Evolutionary conservation across 2,113 vertebrate species (phyloP), one percentile per base, ranked within the genome.

Genomic region (Oxyruncus cristatus): DNA sequence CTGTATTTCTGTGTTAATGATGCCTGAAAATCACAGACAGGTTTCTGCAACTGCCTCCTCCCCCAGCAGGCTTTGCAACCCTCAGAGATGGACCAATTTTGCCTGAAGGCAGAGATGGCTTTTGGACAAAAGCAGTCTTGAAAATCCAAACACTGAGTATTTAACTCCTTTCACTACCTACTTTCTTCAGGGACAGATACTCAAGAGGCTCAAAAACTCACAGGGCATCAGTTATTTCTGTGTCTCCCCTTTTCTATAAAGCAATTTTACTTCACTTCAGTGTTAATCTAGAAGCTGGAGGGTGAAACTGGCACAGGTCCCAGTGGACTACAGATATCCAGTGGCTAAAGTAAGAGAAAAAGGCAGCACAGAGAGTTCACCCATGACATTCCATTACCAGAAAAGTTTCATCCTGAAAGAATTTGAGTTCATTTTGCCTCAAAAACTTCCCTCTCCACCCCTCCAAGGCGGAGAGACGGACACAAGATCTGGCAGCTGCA

Each of bases 1-100:
- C 20, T n/a, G 22, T 2, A 2, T 62, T 67, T 66, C 35, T 4
- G 8, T 12, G 52, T 19, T 61, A 62, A 8, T 0, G 4, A 23
- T 22, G 27, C 24, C 72, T 27, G 24, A 12, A 85, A 63, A 47
- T 11, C 77, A 56, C 56, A 71, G 44, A 11, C 19, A 73, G 14
- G 22, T 55, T 55, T 66, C 71, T 84, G 41, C 46, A 49, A 22
- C 14, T 22, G 9, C 28, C 59, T 17, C 4, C 23, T 59, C 32
- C n/a, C 52, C 13, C 56, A 41, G 68, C 30, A 14, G 26, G 2
- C 16, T 11, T 42, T 5, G 8, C 14, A 28, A 41, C 15, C 8
- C 26, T 44, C 8, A 3, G 49, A 15, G 55, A 14, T 8, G 20
- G 13, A 72, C 1, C 17, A 9, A 3, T 28, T 4, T 2, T 27